Evolutionary conservation across 2,797 vertebrate genomes (phyloP).

Genomic region (Fistularia tabacaria): DNA sequence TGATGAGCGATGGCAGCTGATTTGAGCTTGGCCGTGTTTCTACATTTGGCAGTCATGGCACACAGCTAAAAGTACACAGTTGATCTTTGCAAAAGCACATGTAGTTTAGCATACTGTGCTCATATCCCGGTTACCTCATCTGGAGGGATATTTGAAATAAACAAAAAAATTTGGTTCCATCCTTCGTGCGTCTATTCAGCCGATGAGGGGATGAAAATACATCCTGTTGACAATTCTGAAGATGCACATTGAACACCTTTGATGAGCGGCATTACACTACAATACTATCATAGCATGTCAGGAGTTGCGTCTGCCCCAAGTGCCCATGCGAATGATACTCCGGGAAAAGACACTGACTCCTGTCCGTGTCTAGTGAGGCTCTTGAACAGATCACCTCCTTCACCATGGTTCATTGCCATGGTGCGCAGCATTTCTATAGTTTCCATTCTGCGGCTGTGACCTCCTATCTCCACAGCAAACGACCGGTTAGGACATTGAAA

Average conservation of each 20-base stretch:
- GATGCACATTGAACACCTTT: too few relatives aligned
- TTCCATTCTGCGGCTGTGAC: slow-evolving; percentile 50
- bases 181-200: slow-evolving; percentile 13
- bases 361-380: slow-evolving; percentile 26
- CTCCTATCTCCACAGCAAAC: slow-evolving; percentile 71
- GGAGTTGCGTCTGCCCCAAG: too few relatives aligned
- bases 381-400: slow-evolving; percentile 41
- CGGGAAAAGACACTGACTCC: not conserved
- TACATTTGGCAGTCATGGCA: slow-evolving; percentile 39
- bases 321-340: too few relatives aligned
- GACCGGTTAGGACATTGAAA: slow-evolving; percentile 66
- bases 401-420: slow-evolving; percentile 32
- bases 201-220: not conserved
- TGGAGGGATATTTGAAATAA: slow-evolving; percentile 20
- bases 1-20: slow-evolving; percentile 57
- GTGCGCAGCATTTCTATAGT: slow-evolving; percentile 48
- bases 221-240: too few relatives aligned
- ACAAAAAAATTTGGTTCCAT: slow-evolving; percentile 20
- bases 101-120: slow-evolving; percentile 19
- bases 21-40: slow-evolving; percentile 44
- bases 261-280: too few relatives aligned
- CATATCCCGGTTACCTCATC: slow-evolving; percentile 18
- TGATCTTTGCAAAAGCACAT: slow-evolving; percentile 31
- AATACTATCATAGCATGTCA: slow-evolving; percentile 9
- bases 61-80: slow-evolving; percentile 20